These are phyloP conservation scores for Clarias pachynema DNA, from an alignment of 2,797 vertebrate species.

Conservation along the genomic window DNA sequence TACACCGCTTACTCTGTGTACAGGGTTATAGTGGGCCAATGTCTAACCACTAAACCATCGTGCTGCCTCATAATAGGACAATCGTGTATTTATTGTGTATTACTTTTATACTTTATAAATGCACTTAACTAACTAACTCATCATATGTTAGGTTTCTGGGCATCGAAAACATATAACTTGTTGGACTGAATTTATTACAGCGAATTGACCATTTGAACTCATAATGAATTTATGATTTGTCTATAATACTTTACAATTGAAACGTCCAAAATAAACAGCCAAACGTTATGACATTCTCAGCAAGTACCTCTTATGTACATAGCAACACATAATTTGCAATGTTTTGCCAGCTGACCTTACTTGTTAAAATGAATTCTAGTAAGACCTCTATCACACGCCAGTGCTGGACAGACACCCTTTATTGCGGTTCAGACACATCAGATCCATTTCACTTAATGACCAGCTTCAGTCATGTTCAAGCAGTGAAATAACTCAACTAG, in stretches of 20 bases:
- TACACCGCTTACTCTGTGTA: too few species aligned
- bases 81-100: too few species aligned
- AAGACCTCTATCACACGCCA: background rate
- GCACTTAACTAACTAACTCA: background rate
- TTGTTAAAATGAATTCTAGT: background rate
- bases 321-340: too few species aligned
- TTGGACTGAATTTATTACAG: background rate
- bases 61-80: too few species aligned
- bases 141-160: background rate
- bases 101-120: background rate
- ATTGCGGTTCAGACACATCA: constrained; percentile 9
- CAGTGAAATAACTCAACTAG: background rate
- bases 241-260: background rate
- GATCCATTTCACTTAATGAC: background rate
- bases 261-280: background rate
- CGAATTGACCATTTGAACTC: background rate
- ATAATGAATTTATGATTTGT: background rate
- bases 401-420: background rate
- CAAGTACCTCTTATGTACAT: background rate
- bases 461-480: background rate
- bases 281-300: background rate
- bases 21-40: too few species aligned
- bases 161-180: background rate
- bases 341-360: background rate
- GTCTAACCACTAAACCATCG: too few species aligned